These are phyloP conservation scores for Scomberomorus guttatus DNA, from an alignment of 2,797 vertebrate species.

Conservation along the genomic window DNA sequence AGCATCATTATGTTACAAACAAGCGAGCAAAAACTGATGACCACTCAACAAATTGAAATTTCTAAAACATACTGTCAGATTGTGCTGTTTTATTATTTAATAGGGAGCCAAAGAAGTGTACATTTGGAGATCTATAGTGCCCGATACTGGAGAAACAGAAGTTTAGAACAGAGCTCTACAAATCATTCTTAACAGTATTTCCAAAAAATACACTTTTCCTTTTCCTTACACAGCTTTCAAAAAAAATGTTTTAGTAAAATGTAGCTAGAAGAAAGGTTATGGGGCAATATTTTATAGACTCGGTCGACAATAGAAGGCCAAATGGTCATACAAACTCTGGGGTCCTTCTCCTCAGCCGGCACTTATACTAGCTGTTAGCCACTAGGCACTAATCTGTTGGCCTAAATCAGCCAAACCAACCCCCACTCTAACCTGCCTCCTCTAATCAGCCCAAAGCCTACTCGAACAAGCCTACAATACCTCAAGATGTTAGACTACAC, in stretches of 20 bases:
- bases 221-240: neutral
- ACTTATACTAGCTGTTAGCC: constrained; percentile 54
- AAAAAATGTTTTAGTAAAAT: neutral
- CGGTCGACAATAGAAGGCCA: constrained; percentile 17
- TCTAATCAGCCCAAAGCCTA: constrained; percentile 78
- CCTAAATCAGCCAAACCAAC: constrained; percentile 74
- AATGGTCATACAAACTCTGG: constrained; percentile 27
- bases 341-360: constrained; percentile 44
- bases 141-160: neutral
- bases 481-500: constrained; percentile 65
- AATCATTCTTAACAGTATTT: neutral
- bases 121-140: constrained; percentile 6
- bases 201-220: neutral
- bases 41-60: constrained; percentile 2
- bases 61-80: constrained; percentile 8
- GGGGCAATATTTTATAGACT: constrained; percentile 20
- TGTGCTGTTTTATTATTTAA: constrained; percentile 14
- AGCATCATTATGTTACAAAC: neutral
- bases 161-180: neutral
- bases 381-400: constrained; percentile 69
- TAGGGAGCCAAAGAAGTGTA: neutral
- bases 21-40: neutral
- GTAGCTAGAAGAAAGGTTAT: neutral
- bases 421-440: constrained; percentile 76
- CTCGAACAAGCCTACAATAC: constrained; percentile 58